Conservation (phyloP, 2,113 vertebrate species). For the Malurus cyaneus region DNA sequence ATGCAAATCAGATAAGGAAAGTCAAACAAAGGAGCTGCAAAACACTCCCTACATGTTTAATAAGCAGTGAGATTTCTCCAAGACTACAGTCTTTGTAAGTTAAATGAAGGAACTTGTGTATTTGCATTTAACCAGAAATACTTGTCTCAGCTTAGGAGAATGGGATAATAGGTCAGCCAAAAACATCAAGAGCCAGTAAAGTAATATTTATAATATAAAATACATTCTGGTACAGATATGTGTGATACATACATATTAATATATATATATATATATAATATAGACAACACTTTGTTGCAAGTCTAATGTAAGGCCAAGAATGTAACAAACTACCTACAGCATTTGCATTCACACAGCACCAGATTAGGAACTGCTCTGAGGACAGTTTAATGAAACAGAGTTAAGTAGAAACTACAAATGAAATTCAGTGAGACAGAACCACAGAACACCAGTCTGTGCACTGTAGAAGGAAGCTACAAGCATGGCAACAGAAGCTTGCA, state of each 20-base stretch:
- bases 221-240: not conserved
- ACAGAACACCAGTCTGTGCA: not conserved
- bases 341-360: not conserved
- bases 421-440: not conserved
- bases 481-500: not conserved
- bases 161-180: not conserved
- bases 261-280: not conserved
- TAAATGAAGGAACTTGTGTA: not conserved
- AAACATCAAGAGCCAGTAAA: not conserved
- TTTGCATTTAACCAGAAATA: not conserved
- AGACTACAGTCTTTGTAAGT: not conserved
- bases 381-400: not conserved
- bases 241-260: not conserved
- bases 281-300: not conserved
- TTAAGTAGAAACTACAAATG: not conserved
- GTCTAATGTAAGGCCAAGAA: not conserved
- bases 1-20: not conserved
- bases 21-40: constrained; percentile 10
- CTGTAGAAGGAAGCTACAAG: not conserved
- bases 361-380: not conserved
- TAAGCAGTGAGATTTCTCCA: not conserved
- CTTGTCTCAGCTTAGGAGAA: not conserved
- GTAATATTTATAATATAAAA: not conserved
- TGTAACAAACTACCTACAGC: not conserved
- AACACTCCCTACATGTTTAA: not conserved